These are phyloP conservation scores for Tringa solitaria DNA, from an alignment of 2,113 vertebrate genomes.

Conservation along the genomic window DNA sequence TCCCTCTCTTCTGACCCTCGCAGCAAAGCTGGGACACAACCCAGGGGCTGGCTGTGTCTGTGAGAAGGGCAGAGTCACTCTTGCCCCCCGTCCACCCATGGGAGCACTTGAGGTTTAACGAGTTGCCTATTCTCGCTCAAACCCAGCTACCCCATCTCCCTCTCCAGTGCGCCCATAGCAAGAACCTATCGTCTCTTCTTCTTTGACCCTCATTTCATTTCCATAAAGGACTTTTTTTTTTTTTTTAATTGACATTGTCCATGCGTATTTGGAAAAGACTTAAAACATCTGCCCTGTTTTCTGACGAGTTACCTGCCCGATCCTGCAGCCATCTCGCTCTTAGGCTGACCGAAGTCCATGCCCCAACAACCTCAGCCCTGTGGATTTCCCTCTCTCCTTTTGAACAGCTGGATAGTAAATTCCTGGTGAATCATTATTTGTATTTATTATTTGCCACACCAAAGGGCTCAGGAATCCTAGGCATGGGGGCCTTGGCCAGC, in stretches of 20 bases:
- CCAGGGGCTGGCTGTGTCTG: not conserved
- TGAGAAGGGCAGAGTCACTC: fast-evolving
- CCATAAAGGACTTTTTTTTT: not conserved
- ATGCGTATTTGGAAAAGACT: not conserved
- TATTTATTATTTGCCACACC: not conserved
- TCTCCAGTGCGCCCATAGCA: not conserved
- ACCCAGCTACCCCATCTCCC: not conserved
- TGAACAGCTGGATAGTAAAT: not conserved
- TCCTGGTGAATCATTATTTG: not conserved
- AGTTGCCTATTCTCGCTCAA: not conserved
- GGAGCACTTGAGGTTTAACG: fast-evolving
- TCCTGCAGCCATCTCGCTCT: not conserved
- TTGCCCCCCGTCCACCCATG: fast-evolving
- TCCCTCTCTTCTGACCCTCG: not conserved
- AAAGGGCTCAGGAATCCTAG: slow-evolving; percentile 5
- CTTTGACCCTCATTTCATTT: not conserved
- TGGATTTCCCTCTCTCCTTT: not conserved
- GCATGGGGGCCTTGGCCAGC: not conserved
- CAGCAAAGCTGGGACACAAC: not conserved
- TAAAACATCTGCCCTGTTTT: not conserved
- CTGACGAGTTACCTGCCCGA: not conserved
- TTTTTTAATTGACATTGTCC: not conserved
- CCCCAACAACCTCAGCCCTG: not conserved
- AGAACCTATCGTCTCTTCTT: not conserved
- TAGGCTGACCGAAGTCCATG: not conserved